Evolutionary conservation across 2,113 vertebrate species (phyloP).

Genomic region (Osmerus eperlanus): DNA sequence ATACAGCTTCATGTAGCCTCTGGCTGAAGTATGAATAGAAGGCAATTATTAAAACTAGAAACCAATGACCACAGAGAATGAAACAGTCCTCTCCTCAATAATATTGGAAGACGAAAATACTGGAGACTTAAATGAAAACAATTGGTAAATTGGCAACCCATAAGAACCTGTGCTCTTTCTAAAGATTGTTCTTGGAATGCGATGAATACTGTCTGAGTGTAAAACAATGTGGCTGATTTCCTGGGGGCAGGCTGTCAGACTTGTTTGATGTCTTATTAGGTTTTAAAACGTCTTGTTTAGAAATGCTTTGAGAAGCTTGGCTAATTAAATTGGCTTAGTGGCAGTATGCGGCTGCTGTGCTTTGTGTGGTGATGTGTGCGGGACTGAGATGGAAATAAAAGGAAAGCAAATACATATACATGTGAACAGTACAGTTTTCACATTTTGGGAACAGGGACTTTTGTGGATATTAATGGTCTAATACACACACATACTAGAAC

Average conservation of each 20-base stretch:
- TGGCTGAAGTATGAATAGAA: slow-evolving; percentile 50
- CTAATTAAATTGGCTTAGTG: slow-evolving; percentile 65
- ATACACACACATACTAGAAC: not conserved
- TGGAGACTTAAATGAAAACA: slow-evolving; percentile 43
- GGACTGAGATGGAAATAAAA: slow-evolving; percentile 51
- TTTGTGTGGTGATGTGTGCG: slow-evolving; percentile 54
- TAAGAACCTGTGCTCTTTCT: slow-evolving; percentile 20
- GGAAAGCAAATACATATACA: slow-evolving; percentile 19
- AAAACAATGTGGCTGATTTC: slow-evolving; percentile 54
- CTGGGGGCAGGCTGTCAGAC: slow-evolving; percentile 47
- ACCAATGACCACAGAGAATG: slow-evolving; percentile 33
- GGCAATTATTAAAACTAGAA: slow-evolving; percentile 55
- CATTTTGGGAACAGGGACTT: not conserved
- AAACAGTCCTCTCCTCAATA: slow-evolving; percentile 37
- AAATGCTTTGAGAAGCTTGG: slow-evolving; percentile 48
- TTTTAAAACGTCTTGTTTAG: slow-evolving; percentile 56
- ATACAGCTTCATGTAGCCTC: slow-evolving; percentile 45
- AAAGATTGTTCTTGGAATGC: slow-evolving; percentile 41
- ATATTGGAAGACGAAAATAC: slow-evolving; percentile 41
- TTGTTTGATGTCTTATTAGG: slow-evolving; percentile 61
- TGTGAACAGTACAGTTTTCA: not conserved
- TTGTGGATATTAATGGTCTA: slow-evolving; percentile 15
- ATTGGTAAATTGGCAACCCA: slow-evolving; percentile 39
- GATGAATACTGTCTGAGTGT: slow-evolving; percentile 32
- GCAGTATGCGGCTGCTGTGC: slow-evolving; percentile 43